A percentile compares a stretch with the other conserved stretches of the same genome.
Conservation (phyloP, 1,140 invertebrate species). For the Aculops lycopersici region DNA sequence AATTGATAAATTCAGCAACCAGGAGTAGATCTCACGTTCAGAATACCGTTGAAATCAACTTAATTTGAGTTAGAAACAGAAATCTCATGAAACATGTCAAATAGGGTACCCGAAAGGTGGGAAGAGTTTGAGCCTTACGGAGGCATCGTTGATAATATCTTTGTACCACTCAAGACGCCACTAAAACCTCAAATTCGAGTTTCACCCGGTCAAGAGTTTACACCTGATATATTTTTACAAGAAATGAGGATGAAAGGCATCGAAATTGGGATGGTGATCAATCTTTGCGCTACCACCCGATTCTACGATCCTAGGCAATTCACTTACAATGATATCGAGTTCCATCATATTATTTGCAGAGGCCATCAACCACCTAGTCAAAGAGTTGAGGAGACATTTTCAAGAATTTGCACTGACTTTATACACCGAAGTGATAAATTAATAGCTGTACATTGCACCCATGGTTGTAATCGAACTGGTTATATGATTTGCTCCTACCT, state of each 20-base stretch:
- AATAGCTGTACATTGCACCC: conserved; percentile 69
- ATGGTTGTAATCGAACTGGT: conserved; percentile 88
- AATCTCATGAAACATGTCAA: too few relatives aligned
- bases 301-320: conserved; percentile 72
- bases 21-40: too few relatives aligned
- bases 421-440: conserved; percentile 8
- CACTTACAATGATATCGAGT: conserved; percentile 27
- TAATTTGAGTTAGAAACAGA: too few relatives aligned
- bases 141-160: conserved; percentile 27
- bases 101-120: too few relatives aligned
- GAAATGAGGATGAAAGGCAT: conserved; percentile 33
- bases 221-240: conserved; percentile 44
- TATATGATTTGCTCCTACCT: conserved; percentile 72
- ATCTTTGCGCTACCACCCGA: conserved; percentile 67
- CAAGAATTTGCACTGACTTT: conserved; percentile 13
- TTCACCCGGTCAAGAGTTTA: conserved; percentile 39
- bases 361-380: conserved; percentile 18
- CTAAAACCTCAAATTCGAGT: conserved; percentile 41
- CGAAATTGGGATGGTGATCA: conserved; percentile 49
- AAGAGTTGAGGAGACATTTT: conserved; percentile 15
- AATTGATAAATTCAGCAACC: too few relatives aligned
- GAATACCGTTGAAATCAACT: too few relatives aligned
- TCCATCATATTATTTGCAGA: conserved; percentile 51
- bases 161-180: conserved; percentile 68
- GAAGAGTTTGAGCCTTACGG: conserved; percentile 58